Evolutionary conservation across 1,140 invertebrate genomes (phyloP), one percentile per base, ranked within the genome.

Genomic region (Phortica variegata): DNA sequence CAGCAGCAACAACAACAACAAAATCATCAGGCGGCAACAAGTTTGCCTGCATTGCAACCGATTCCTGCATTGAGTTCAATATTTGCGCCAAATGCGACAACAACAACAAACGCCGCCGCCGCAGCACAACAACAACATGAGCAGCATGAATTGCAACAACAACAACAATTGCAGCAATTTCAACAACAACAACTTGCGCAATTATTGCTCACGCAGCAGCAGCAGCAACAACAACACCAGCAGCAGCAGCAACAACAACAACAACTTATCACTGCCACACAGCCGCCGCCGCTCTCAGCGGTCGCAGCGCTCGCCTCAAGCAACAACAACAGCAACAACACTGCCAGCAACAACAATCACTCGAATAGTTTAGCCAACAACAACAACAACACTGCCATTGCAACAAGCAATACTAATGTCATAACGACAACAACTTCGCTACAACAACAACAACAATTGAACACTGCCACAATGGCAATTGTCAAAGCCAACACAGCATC

Each of bases 1-100:
- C 23, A 26, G 23, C 23, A 46, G 2, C 43, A 46, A 2, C 44
- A 26, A 1, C 49, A 26, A 10, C 46, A 32, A 21, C 42, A 49
- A 15, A 31, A 50, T 23, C 49, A 58, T 15, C 57, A 62, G 16
- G 20, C 56, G n/a, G n/a, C n/a, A n/a, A n/a, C n/a, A 39, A 18
- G 29, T 18, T 39, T 75, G 44, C 65, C 68, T 1, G 71, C 68
- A 4, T 43, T 75, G 23, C 70, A 75, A 33, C 71, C 71, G 0
- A 58, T 73, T 36, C 72, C 70, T 16, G 68, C 70, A 36, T 36
- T 75, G 23, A 75, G 72, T 56, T 72, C 72, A 17, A 70, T 75
- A 17, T 70, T 75, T 32, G 68, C 65, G 51, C 51, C 63, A 9
- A 21, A 31, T 16, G 26, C 33, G 39, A 23, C 36, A 49, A 13